These are phyloP conservation scores for Brachynemurus nebulosus DNA, from an alignment of 2,888 invertebrate species.

Conservation along the genomic window DNA sequence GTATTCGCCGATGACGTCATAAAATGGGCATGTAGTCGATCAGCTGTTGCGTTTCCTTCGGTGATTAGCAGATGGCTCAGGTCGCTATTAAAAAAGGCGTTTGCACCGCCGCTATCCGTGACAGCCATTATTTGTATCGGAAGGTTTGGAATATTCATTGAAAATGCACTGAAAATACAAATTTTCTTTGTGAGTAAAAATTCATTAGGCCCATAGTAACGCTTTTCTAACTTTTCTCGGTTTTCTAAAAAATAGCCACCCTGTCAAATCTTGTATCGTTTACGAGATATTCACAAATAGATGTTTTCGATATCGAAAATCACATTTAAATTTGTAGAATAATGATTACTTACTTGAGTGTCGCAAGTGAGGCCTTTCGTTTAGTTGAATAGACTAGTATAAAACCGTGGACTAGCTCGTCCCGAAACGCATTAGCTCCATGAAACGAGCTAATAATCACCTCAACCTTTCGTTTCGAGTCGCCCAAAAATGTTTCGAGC, in stretches of 20 bases:
- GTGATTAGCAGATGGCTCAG: slow-evolving; percentile 80
- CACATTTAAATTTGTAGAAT: slow-evolving; percentile 1
- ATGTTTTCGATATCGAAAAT: no score
- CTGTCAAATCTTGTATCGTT: no score
- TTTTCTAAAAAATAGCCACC: neutral
- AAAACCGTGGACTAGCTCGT: slow-evolving; percentile 88
- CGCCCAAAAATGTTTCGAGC: slow-evolving; percentile 83
- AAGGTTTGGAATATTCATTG: slow-evolving; percentile 82
- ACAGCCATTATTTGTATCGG: slow-evolving; percentile 91
- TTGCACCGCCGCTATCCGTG: slow-evolving; percentile 78
- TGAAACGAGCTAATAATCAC: slow-evolving; percentile 90
- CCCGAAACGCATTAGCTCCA: slow-evolving; percentile 81
- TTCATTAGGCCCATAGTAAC: no score
- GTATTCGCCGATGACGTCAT: slow-evolving; percentile 78
- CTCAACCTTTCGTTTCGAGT: slow-evolving; percentile 77
- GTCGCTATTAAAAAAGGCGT: slow-evolving; percentile 81
- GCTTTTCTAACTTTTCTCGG: neutral
- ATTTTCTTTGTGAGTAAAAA: no score
- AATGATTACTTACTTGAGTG: slow-evolving; percentile 57
- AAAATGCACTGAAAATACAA: slow-evolving; percentile 60
- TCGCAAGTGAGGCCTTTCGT: slow-evolving; percentile 85
- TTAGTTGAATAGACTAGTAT: slow-evolving; percentile 91
- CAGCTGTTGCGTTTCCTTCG: slow-evolving; percentile 86
- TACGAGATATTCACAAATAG: no score
- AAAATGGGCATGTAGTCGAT: slow-evolving; percentile 78